Base-by-base conservation (phyloP, 2,888 invertebrate species). In the Platynereis dumerilii region DNA sequence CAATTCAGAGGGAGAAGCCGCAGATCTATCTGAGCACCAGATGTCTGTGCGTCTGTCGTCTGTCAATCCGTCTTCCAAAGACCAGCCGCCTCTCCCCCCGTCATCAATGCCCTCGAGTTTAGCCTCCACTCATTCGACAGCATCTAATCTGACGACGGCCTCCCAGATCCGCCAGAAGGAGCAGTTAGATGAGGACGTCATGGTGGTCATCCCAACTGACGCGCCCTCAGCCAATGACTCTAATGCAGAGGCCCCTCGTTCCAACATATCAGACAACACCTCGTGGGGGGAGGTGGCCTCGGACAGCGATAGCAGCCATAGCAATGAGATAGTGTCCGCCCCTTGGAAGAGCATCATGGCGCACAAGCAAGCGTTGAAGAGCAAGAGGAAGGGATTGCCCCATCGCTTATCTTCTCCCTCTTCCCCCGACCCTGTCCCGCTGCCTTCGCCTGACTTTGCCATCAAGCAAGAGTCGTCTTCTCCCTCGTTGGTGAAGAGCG, bases 191-290 rank as follows among this genome's bases (percentile, higher is more conserved):
- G 77, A 78, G 48, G 78, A 79, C 66, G 73, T 80, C 7, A 78
- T 76, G 1, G 76, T 80, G 1, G 79, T 80, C 3, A 72, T 81
- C 68, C 80, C 82, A 20, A 71, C 74, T 48, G 78, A 76, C 42
- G 66, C 65, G 20, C 70, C 69, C 0, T 17, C 65, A 2, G 55
- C 34, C 10, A 39, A 24, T 15, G 60, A 48, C 20, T 24, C 26
- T 1, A 29, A 34, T 28, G 28, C 10, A 22, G 48, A 24, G n/a
- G 27, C 65, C n/a, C 69, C 69, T 3, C n/a, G 34, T 42, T 65
- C 65, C 3, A 52, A 68, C 39, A 54, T 53, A 20, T 68, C 64
- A 10, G 63, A 66, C 45, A 68, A 73, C 34, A 69, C 69, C 45
- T 62, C 67, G 44, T 69, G 72, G 72, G 69, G 70, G 2, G 72